Evolutionary conservation across 92 coral and sea anemone genomes (phyloP), one percentile per base, ranked within the genome.

Genomic region (Zoanthus sociatus): DNA sequence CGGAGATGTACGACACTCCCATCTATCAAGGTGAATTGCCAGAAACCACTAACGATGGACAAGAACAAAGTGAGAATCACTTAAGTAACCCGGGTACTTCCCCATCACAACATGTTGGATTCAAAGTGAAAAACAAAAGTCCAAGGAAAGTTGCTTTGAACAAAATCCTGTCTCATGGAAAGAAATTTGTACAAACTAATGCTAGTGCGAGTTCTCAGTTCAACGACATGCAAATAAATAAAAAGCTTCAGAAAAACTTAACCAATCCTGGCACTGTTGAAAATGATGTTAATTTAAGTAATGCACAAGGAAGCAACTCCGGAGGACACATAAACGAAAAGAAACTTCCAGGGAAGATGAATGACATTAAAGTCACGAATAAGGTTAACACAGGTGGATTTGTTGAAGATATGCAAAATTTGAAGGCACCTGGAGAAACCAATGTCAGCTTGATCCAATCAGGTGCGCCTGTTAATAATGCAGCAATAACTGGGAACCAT

Each of bases 11-110:
- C 75, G 85, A 81, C 9, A 9, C 85, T 20, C 85, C 67, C 8
- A 81, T 81, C 60, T 18, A 17, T 8, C 85, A 66, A 66, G 85
- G 85, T 0, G 21, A 60, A 51, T 66, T 81, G 75, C 76, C 76
- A 1, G 30, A 58, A 3, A 67, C 20, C 26, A 26, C 85, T 7
- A 81, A 45, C 58, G 20, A 71, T 13, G 14, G 46, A 1, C 32
- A 45, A 47, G 20, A 11, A 26, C 20, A 66, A 11, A 81, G 18
- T 21, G 64, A 2, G 30, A 81, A 81, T 1, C 70, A 81, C 6
- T 53, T 53, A 42, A 13, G 11, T 14, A 11, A 11, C 55, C 55
- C 9, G 12, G 12, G 1, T 7, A 7, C 55, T 7, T 50, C 55
- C 55, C 55, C 55, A 7, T 50, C 16, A 48, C 60, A 33, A 46